Conservation (phyloP, 2,797 vertebrate genomes). For the Melanotaenia boesemani region DNA sequence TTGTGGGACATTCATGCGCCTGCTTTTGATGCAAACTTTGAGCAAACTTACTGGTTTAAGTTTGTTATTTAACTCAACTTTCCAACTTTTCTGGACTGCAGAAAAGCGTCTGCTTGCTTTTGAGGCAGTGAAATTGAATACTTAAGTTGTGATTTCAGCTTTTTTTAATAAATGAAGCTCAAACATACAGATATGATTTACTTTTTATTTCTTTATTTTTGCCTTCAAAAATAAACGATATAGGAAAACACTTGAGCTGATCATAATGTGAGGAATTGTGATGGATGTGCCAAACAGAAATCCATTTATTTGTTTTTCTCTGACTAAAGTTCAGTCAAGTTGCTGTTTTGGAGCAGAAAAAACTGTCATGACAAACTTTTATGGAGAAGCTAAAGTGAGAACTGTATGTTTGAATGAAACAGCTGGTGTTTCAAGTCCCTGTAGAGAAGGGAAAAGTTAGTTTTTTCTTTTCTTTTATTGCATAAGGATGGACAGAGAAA, state of each 20-base stretch:
- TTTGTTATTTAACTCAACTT: constrained; percentile 39
- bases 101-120: constrained; percentile 40
- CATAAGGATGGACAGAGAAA: constrained; percentile 35
- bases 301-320: not conserved
- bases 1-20: constrained; percentile 4
- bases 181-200: not conserved
- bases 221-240: not conserved
- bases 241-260: not conserved
- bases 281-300: not conserved
- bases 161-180: constrained; percentile 28
- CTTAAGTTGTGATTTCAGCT: constrained; percentile 26
- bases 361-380: constrained; percentile 22
- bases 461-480: constrained; percentile 11
- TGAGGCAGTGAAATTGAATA: constrained; percentile 46
- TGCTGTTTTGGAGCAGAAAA: not conserved
- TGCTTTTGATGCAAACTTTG: constrained; percentile 31
- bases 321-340: not conserved
- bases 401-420: constrained; percentile 39
- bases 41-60: constrained; percentile 7
- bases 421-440: constrained; percentile 50
- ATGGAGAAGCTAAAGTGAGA: constrained; percentile 27
- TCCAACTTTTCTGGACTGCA: constrained; percentile 17
- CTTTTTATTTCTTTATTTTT: not conserved
- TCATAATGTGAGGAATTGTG: not conserved
- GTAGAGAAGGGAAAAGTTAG: constrained; percentile 17